Evolutionary conservation across 2,888 invertebrate genomes (phyloP), one percentile per base, ranked within the genome.

Genomic region (Nebria salina): DNA sequence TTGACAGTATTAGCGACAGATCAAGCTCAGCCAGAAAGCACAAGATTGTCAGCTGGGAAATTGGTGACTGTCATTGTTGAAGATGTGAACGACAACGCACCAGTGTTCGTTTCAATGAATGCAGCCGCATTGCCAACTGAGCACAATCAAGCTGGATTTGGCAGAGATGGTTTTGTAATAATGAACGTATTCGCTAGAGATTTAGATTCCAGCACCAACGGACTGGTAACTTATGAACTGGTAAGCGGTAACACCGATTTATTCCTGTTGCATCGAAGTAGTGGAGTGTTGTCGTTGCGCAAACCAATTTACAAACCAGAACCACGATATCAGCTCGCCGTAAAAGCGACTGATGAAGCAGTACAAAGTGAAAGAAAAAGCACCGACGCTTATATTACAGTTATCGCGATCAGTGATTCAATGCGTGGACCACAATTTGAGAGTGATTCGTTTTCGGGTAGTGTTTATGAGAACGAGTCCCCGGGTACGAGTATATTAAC

Each of bases 11-110:
- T 95, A 0, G 98, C 98, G 0, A 96, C 95, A 5, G 98, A 98
- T 89, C 94, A 95, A 88, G 97, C 97, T 0, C 91, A 93, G 84
- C 94, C 95, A 1, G 91, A 91, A 11, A 92, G 93, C 4, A 89
- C 91, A 1, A 91, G 96, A 83, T 90, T 96, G 68, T 96, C 96
- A 2, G 96, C 97, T 0, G 97, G 97, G 87, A 98, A 98, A 89
- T 89, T 96, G 82, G 96, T 98, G 1, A 96, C 96, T 5, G 96
- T 98, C 65, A 96, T 97, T 83, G 96, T 98, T 6, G 96, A 97
- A 88, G 97, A 98, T 88, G 93, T 97, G 82, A 98, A 98, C 88
- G 98, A 98, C 88, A 97, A 97, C 88, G 95, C 96, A 6, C 98
- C 98, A 0, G 91, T 94, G 25, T 97, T 97, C 87, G 94, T 96